These are phyloP conservation scores for Aphidoletes aphidimyza DNA, from an alignment of 2,888 invertebrate species.

Conservation along the genomic window DNA sequence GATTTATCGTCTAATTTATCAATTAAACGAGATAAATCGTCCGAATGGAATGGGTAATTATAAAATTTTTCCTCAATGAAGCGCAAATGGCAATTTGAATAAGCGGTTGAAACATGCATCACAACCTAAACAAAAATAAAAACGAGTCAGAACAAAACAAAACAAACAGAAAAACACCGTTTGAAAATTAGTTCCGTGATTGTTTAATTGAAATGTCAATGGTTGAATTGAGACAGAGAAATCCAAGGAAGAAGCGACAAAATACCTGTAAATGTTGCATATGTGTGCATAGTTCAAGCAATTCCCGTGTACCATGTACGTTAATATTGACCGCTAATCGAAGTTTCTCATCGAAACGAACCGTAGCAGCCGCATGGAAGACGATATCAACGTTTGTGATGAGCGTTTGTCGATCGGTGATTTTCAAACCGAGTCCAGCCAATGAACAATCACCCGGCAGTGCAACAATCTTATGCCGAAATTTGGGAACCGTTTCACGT, in stretches of 20 bases:
- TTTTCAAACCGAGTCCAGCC: conserved; percentile 73
- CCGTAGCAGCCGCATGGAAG: conserved; percentile 90
- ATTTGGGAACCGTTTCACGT: conserved; percentile 69
- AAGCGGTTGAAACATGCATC: conserved; percentile 85
- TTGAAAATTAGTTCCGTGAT: neutral
- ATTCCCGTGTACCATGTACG: conserved; percentile 79
- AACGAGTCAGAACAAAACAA: conserved; percentile 67
- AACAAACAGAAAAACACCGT: neutral
- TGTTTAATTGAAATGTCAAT: too few relatives aligned
- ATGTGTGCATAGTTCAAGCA: conserved; percentile 77
- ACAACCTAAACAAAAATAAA: conserved; percentile 68
- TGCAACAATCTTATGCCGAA: conserved; percentile 75
- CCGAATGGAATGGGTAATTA: conserved; percentile 68
- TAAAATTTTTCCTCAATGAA: conserved; percentile 78
- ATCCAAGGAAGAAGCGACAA: neutral
- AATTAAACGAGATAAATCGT: conserved; percentile 67
- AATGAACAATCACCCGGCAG: conserved; percentile 76
- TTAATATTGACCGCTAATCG: conserved; percentile 82
- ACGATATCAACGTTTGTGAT: conserved; percentile 72
- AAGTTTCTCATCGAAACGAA: conserved; percentile 86
- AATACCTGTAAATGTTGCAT: conserved; percentile 78
- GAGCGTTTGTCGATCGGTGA: conserved; percentile 72
- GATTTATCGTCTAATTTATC: conserved; percentile 68
- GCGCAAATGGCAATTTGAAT: conserved; percentile 75
- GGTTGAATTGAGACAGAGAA: too few relatives aligned